Percentiles rank a stretch among this genome's conserved stretches.
These are phyloP conservation scores for Numenius arquata DNA, from an alignment of 2,113 vertebrate genomes.

Conservation along the genomic window DNA sequence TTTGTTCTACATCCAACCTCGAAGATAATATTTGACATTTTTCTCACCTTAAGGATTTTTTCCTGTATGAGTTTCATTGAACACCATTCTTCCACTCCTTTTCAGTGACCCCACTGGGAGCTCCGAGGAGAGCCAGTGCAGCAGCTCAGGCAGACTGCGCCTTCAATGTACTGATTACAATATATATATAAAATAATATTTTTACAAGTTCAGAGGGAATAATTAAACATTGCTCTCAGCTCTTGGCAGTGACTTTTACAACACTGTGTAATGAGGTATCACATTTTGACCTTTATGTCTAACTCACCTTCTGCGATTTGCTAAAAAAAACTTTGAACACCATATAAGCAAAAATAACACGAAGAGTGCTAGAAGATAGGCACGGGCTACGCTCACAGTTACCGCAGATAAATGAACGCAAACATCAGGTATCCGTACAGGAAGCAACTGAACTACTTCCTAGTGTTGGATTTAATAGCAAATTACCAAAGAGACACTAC, in stretches of 20 bases:
- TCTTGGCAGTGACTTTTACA: conserved; percentile 26
- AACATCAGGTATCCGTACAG: neutral
- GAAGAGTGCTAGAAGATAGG: neutral
- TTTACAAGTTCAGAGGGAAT: conserved; percentile 59
- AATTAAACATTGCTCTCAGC: conserved; percentile 18
- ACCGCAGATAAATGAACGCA: neutral
- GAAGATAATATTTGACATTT: neutral
- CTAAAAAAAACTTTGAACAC: neutral
- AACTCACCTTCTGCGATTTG: neutral
- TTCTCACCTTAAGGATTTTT: neutral
- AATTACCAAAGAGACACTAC: conserved; percentile 57
- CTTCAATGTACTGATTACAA: neutral
- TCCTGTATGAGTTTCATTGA: neutral
- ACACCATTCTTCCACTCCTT: neutral
- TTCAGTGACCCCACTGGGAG: neutral
- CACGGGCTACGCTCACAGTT: neutral
- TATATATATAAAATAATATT: conserved; percentile 8
- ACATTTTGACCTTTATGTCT: conserved; percentile 24
- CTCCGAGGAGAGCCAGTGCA: neutral
- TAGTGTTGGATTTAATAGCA: conserved; percentile 12
- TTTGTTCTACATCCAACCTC: neutral
- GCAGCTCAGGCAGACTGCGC: neutral
- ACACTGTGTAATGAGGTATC: neutral
- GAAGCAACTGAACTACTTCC: conserved; percentile 22
- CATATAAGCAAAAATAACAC: neutral